These are phyloP conservation scores for Ochotona princeps DNA, from an alignment of 2,113 vertebrate genomes.

Conservation along the genomic window DNA sequence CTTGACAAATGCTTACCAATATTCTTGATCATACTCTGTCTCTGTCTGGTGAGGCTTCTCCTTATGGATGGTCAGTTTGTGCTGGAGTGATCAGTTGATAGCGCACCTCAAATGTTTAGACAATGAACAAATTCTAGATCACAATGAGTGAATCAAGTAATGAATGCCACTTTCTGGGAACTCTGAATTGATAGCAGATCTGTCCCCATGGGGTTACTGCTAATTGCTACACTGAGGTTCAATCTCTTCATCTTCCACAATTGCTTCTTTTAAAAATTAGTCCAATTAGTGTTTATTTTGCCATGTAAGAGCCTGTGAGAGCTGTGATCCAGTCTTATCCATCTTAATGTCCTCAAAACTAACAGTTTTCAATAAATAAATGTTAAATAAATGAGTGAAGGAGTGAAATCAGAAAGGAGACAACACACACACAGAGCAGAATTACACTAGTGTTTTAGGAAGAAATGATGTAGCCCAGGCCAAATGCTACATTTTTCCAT, in stretches of 20 bases:
- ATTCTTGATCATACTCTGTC: neutral
- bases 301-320: neutral
- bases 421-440: neutral
- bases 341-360: neutral
- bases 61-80: neutral
- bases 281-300: neutral
- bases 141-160: neutral
- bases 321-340: neutral
- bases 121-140: neutral
- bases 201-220: neutral
- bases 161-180: neutral
- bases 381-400: neutral
- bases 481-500: neutral
- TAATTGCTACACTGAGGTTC: neutral
- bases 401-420: constrained; percentile 24
- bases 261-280: neutral
- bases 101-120: neutral
- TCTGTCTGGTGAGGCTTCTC: neutral
- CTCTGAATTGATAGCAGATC: neutral
- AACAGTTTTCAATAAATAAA: neutral
- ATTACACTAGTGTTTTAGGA: neutral
- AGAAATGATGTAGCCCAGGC: constrained; percentile 10
- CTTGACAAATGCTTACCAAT: neutral
- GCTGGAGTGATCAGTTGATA: neutral
- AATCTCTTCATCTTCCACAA: neutral